A percentile compares a stretch with the other conserved stretches of the same genome.
phyloP scores from a whole-genome alignment of 2,113 vertebrate species.

The Pygoscelis adeliae region DNA sequence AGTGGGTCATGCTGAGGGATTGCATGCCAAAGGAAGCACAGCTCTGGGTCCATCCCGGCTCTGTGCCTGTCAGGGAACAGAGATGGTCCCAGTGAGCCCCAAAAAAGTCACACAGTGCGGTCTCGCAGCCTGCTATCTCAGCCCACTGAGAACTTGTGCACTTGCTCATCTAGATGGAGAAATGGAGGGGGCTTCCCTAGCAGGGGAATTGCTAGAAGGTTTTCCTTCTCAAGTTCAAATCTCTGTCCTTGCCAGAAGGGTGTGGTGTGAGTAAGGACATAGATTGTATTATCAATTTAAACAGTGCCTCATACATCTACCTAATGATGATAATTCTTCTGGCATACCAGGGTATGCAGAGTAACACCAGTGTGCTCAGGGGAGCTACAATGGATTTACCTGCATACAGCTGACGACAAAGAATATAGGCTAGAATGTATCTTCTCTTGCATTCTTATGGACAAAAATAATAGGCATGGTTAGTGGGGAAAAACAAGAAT shows the following conservation, averaged over 20 bases:
- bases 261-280: not conserved
- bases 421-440: not conserved
- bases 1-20: not conserved
- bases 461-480: not conserved
- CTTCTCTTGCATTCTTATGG: not conserved
- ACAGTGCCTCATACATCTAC: not conserved
- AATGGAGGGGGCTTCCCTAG: not conserved
- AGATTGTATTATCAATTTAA: accelerated
- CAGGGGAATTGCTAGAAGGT: not conserved
- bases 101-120: not conserved
- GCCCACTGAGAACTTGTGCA: not conserved
- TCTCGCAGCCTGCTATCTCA: not conserved
- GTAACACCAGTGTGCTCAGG: not conserved
- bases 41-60: not conserved
- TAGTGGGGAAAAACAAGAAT: not conserved
- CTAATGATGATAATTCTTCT: not conserved
- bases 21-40: not conserved
- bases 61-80: not conserved
- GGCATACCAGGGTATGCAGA: not conserved
- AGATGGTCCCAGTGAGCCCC: not conserved
- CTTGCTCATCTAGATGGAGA: not conserved
- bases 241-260: not conserved
- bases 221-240: not conserved
- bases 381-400: not conserved
- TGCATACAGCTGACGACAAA: not conserved